Evolutionary conservation across 1,140 invertebrate species (phyloP), one percentile per base, ranked within the genome.

Genomic region (Macrostomum lignano): DNA sequence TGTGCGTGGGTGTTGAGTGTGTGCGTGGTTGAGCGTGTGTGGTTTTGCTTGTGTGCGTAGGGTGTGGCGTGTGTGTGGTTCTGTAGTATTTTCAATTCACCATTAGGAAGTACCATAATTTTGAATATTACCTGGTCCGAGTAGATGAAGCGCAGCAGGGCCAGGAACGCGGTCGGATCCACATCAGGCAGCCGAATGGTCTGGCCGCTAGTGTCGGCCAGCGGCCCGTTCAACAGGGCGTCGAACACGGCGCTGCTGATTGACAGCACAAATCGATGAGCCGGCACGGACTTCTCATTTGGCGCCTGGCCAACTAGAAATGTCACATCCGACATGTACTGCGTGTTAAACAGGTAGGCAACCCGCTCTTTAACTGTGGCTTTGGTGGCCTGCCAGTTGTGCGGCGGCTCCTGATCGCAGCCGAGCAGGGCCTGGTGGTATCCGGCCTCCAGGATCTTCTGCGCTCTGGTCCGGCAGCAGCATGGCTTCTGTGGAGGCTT

Each of bases 161-260:
- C 46, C 11, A 50, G 33, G 38, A 61, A 61, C n/a, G 73, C 73
- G 22, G 67, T 64, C 1, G 74, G 72, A 47, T 79, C 74, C 5
- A 77, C 71, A 58, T 78, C 74, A 10, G 73, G 73, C 25, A 78
- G 56, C 47, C 74, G 71, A 31, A 77, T 71, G 43, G 74, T 68
- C 25, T 67, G 63, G 17, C 70, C 67, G 32, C 63, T 60, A 9
- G 67, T 67, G 1, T 69, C 66, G 38, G 58, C 47, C 46, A 62
- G 49, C 5, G 65, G 67, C 23, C 73, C 69, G 50, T 77, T 74
- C 46, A 79, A 78, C 71, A 78, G 75, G 5, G 73, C 72, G 56
- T 78, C 73, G 53, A 78, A 78, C 2, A 78, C 73, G 3, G 71
- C 70, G 52, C 70, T 74, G 6, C 73, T 73, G 25, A 73, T 70